phyloP scores from a whole-genome alignment of 2,113 vertebrate species.

The Gymnorhina tibicen region DNA sequence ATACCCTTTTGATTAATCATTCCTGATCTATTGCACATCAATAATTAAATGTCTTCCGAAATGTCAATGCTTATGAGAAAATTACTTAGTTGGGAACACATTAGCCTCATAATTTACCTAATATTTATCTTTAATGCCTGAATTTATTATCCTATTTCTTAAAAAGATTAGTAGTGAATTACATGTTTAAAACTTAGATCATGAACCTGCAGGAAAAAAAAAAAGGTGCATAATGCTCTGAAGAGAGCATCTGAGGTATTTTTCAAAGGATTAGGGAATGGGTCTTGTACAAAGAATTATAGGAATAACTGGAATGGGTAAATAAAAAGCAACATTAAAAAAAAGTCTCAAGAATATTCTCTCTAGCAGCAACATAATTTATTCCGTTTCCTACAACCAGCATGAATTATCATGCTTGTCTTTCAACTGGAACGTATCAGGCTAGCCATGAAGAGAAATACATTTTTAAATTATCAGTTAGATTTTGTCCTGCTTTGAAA shows the following conservation, averaged over 20 bases:
- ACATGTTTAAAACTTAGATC: neutral
- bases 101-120: slow-evolving; percentile 47
- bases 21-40: slow-evolving; percentile 45
- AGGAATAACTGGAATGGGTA: neutral
- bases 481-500: neutral
- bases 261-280: neutral
- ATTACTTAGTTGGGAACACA: slow-evolving; percentile 44
- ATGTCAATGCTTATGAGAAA: slow-evolving; percentile 63
- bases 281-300: neutral
- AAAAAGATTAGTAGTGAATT: slow-evolving; percentile 21
- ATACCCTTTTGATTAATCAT: slow-evolving; percentile 56
- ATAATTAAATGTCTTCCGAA: slow-evolving; percentile 48
- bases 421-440: neutral
- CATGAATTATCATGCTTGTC: neutral
- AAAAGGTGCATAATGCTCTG: neutral
- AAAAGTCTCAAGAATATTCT: neutral
- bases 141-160: slow-evolving; percentile 44
- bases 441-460: neutral
- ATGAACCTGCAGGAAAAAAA: neutral
- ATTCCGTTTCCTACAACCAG: neutral
- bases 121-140: slow-evolving; percentile 45
- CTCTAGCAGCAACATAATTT: neutral
- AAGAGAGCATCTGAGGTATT: neutral
- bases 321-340: neutral
- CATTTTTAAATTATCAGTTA: neutral